Conservation (phyloP, 2,888 invertebrate genomes). For the Chalcis sispes region DNA sequence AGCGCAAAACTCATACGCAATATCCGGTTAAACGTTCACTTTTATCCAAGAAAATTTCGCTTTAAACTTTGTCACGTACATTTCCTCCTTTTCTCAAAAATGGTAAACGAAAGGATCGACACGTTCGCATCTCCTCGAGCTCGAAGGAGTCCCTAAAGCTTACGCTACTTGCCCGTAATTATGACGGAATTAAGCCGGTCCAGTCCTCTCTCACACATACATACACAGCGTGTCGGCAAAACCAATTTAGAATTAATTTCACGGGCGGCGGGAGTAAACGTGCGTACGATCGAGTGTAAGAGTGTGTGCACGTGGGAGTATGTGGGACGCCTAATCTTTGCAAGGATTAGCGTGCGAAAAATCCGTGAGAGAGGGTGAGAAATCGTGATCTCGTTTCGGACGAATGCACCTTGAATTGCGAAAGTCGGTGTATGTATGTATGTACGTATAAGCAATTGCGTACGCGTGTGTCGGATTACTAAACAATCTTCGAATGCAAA, state of each 20-base stretch:
- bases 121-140: background rate
- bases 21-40: background rate
- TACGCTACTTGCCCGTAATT: constrained; percentile 65
- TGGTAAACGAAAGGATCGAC: too few relatives aligned
- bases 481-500: constrained; percentile 16
- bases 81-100: too few relatives aligned
- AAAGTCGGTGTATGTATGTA: background rate
- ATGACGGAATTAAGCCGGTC: constrained; percentile 71
- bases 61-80: constrained; percentile 27
- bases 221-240: constrained; percentile 63
- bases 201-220: constrained; percentile 58
- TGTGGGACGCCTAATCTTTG: constrained; percentile 41
- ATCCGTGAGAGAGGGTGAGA: too few relatives aligned
- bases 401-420: constrained; percentile 3
- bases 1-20: background rate
- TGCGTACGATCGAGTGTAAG: constrained; percentile 45
- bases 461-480: constrained; percentile 10
- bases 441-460: too few relatives aligned
- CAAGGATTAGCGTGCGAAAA: constrained; percentile 60
- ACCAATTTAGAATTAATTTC: constrained; percentile 72
- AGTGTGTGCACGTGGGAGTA: constrained; percentile 34
- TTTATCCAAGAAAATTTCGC: constrained; percentile 18
- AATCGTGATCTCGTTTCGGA: constrained; percentile 60
- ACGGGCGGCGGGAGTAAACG: constrained; percentile 62
- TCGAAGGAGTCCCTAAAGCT: constrained; percentile 3